A percentile compares a stretch with the other conserved stretches of the same genome.
Conservation (phyloP, 2,888 invertebrate species). For the Lasioglossum figueresi region DNA sequence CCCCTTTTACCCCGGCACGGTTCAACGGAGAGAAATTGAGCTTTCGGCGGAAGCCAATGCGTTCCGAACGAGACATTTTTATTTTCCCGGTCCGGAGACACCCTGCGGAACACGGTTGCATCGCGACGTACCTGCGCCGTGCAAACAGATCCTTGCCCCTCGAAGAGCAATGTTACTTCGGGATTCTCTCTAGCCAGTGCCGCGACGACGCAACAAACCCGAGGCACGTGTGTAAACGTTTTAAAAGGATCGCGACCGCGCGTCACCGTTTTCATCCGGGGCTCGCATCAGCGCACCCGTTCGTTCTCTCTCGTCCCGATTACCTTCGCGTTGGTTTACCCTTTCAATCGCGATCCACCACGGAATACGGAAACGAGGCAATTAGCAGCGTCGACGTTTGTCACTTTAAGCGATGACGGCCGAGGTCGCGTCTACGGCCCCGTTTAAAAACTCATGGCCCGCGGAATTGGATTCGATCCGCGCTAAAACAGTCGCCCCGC, state of each 20-base stretch:
- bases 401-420: background rate
- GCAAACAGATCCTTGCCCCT: conserved; percentile 46
- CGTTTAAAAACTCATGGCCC: conserved; percentile 21
- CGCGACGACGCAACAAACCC: background rate
- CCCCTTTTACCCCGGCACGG: conserved; percentile 42
- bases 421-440: background rate
- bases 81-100: background rate
- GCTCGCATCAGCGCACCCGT: background rate
- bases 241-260: conserved; percentile 14
- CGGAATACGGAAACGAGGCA: conserved; percentile 20
- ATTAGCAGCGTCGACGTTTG: conserved; percentile 21
- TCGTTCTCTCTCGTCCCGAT: background rate
- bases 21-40: conserved; percentile 60
- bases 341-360: background rate
- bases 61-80: background rate
- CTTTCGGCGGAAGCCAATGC: conserved; percentile 16
- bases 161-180: conserved; percentile 42
- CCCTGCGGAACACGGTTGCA: conserved; percentile 33
- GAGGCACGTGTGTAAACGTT: conserved; percentile 26
- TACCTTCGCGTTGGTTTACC: background rate
- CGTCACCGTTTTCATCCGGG: background rate
- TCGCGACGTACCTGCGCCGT: conserved; percentile 29
- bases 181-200: background rate
- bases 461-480: background rate
- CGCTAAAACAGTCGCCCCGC: background rate